phyloP scores from a whole-genome alignment of 2,797 vertebrate species.

The Gallirallus australis region DNA sequence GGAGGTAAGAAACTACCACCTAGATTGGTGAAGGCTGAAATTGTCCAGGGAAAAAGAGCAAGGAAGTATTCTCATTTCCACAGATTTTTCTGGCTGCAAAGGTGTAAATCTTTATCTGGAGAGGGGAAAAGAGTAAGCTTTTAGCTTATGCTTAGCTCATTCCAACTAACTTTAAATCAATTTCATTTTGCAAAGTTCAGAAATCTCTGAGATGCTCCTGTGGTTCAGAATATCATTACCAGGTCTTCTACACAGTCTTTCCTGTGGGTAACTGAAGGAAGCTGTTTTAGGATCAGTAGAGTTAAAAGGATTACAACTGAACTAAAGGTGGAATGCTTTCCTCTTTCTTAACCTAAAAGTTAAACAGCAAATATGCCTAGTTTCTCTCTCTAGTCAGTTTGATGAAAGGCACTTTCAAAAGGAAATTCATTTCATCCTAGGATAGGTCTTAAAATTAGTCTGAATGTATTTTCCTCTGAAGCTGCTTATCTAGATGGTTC shows the following conservation, averaged over 20 bases:
- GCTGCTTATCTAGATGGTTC: neutral
- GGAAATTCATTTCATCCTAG: neutral
- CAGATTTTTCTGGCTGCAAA: neutral
- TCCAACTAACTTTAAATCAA: neutral
- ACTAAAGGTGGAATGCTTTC: neutral
- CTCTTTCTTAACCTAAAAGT: neutral
- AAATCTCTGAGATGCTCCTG: neutral
- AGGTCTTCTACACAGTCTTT: fast-evolving
- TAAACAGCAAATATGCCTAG: neutral
- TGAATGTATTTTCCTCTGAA: neutral
- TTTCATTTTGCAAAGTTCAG: neutral
- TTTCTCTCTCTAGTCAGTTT: neutral
- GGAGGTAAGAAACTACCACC: neutral
- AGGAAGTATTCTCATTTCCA: neutral
- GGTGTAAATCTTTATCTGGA: neutral
- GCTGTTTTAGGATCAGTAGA: neutral
- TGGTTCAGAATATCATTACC: neutral
- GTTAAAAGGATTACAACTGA: neutral
- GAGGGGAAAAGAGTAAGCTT: neutral
- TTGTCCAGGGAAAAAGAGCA: neutral
- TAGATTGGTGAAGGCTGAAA: neutral
- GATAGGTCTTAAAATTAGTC: neutral
- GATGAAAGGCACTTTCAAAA: neutral
- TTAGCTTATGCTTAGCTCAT: neutral
- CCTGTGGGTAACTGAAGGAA: neutral